phyloP scores from a whole-genome alignment of 1,140 invertebrate genomes.

The Penaeus chinensis region DNA sequence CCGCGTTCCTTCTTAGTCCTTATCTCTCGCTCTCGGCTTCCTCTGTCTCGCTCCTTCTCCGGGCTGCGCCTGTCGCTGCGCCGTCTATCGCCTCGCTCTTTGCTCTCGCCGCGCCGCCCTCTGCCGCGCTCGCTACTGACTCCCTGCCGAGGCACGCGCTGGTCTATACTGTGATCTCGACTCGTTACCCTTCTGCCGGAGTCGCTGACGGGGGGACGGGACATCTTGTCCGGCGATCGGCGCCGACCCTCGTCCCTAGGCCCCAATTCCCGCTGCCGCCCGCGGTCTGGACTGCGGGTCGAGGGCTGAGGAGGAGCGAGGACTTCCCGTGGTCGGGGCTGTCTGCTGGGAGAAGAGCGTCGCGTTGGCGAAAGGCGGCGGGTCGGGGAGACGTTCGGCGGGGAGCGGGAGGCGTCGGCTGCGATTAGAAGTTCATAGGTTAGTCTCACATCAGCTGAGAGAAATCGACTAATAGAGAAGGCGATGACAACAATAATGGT shows the following conservation, averaged over 20 bases:
- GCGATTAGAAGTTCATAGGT: too few species aligned
- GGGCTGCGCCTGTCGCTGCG: background rate
- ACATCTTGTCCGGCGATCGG: too few species aligned
- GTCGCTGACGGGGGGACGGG: too few species aligned
- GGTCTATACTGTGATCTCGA: too few species aligned
- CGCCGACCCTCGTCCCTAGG: background rate
- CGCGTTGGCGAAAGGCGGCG: constrained; percentile 22
- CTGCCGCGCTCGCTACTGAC: background rate
- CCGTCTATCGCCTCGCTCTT: background rate
- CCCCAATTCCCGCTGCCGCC: background rate
- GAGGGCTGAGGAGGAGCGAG: background rate
- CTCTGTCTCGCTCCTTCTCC: background rate
- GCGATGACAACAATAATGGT: too few species aligned
- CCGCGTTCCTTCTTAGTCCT: background rate
- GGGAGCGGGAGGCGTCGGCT: too few species aligned
- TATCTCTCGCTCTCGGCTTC: background rate
- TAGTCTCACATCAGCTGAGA: too few species aligned
- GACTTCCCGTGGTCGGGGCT: background rate
- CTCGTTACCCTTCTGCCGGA: too few species aligned
- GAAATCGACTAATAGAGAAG: too few species aligned
- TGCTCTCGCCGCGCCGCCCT: background rate
- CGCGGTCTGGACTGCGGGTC: background rate
- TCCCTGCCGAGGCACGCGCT: background rate
- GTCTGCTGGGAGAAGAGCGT: constrained; percentile 35
- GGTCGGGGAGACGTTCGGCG: too few species aligned